Conservation (phyloP, 2,888 invertebrate genomes). For the Sympetrum striolatum region DNA sequence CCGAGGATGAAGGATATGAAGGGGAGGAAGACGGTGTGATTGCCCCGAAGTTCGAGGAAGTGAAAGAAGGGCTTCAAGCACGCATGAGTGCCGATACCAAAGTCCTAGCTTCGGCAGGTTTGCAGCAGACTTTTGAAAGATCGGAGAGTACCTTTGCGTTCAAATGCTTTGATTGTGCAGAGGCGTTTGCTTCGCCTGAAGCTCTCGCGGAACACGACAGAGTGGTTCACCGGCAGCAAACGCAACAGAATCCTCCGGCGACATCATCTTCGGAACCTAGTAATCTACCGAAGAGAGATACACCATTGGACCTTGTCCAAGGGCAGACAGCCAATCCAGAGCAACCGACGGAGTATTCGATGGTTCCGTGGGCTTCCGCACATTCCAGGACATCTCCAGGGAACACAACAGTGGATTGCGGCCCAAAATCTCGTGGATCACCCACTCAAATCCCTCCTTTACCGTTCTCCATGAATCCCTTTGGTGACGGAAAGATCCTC, state of each 20-base stretch:
- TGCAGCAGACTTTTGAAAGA: conserved; percentile 18
- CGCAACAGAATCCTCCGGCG: background rate
- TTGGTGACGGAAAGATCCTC: conserved; percentile 56
- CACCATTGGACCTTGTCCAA: conserved; percentile 19
- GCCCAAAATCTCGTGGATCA: background rate
- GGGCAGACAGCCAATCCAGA: background rate
- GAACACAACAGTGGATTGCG: conserved; percentile 49
- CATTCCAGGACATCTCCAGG: background rate
- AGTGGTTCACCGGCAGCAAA: conserved; percentile 8
- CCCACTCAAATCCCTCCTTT: conserved; percentile 51
- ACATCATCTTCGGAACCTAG: background rate
- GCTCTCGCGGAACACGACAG: background rate
- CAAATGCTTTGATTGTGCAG: conserved; percentile 21
- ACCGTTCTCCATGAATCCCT: conserved; percentile 52
- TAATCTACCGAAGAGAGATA: background rate
- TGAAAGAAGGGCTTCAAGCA: background rate
- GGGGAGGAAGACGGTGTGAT: conserved; percentile 58
- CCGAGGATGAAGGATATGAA: conserved; percentile 50
- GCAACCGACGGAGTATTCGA: background rate
- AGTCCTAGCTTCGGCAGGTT: background rate
- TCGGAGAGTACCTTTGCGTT: conserved; percentile 2
- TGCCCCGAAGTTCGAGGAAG: conserved; percentile 53
- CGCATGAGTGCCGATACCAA: background rate
- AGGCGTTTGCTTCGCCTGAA: background rate
- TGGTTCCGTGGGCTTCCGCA: conserved; percentile 10